Evolutionary conservation across 1,140 invertebrate species (phyloP), one percentile per base, ranked within the genome.

Genomic region (Cyclargus thomasi): DNA sequence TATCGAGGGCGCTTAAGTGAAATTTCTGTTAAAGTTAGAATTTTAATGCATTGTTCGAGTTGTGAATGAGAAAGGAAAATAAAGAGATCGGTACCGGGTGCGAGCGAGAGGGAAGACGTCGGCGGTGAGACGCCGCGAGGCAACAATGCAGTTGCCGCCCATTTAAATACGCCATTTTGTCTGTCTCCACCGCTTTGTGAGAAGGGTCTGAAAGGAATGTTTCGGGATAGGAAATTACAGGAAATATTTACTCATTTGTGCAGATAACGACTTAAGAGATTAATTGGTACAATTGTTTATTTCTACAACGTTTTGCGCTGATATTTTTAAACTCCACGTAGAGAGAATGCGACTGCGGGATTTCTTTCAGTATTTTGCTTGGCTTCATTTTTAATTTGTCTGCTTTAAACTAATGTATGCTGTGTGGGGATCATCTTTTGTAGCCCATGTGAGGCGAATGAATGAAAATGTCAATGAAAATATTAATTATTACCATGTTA

Each of bases 111-210:
- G 74, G 70, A 35, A 70, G 81, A 68, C 66, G 72, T 72, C 81
- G 78, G 82, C 79, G 77, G 75, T 77, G 79, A 77, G 74, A 79
- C 78, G 78, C 71, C 75, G 73, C 72, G 71, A 57, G 73, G 76
- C 76, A 78, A 87, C 84, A 85, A 87, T 87, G 81, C 79, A 82
- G 87, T 86, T 80, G 81, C 81, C 87, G 87, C 87, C 87, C 87
- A 90, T 90, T 90, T 90, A 88, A 90, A 90, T 88, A 85, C 87
- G 87, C 87, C 87, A 90, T 90, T 86, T 90, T 90, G 87, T 88
- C 80, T 82, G 84, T 89, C 86, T 86, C 85, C 79, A 74, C 70
- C 65, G 69, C 74, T 79, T 74, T 76, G 72, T 74, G 73, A 66
- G 65, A 66, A 21, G 70, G 64, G 75, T 23, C 65, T 66, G 79